These are phyloP conservation scores for Glaucidium brasilianum DNA, from an alignment of 2,113 vertebrate genomes.

Conservation along the genomic window DNA sequence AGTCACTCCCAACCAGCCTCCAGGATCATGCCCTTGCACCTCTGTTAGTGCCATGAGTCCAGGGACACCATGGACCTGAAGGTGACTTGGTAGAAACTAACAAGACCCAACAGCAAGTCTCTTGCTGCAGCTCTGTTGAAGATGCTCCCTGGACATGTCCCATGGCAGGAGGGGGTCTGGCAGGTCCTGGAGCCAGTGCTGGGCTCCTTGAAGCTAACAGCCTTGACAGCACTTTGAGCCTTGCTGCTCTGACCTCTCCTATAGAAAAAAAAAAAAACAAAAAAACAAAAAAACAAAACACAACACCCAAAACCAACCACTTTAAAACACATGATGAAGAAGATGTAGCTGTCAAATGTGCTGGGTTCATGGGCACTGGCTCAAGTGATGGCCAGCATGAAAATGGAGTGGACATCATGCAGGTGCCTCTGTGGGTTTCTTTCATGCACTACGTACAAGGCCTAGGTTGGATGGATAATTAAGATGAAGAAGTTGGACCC, in stretches of 20 bases:
- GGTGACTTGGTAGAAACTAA: not conserved
- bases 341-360: not conserved
- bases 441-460: not conserved
- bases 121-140: not conserved
- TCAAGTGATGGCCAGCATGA: not conserved
- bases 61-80: not conserved
- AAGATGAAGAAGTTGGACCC: not conserved
- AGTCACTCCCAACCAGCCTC: not conserved
- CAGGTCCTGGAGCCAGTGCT: not conserved
- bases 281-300: too few relatives aligned
- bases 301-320: too few relatives aligned
- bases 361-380: not conserved
- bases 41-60: not conserved
- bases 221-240: not conserved
- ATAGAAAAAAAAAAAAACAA: not conserved
- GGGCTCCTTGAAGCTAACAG: not conserved
- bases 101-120: not conserved
- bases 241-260: not conserved
- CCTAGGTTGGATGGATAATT: not conserved
- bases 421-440: not conserved
- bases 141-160: not conserved
- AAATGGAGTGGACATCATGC: not conserved
- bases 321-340: not conserved
- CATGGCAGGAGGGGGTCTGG: not conserved
- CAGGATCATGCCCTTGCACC: not conserved